Conservation (phyloP, 2,113 vertebrate genomes). For the Candoia aspera region DNA sequence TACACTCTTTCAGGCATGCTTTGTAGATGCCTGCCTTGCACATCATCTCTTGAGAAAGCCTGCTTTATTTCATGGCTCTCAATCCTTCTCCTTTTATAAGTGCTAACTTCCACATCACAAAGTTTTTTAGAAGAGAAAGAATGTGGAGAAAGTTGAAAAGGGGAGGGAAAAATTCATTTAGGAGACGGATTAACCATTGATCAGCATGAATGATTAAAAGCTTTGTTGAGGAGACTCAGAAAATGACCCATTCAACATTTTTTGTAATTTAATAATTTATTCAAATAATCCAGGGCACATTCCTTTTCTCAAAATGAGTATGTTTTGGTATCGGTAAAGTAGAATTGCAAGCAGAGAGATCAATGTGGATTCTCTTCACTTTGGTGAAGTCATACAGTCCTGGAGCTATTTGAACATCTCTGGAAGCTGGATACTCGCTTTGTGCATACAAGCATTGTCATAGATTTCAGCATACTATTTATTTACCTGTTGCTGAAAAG, state of each 20-base stretch:
- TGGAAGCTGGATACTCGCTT: background rate
- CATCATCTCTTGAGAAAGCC: constrained; percentile 81
- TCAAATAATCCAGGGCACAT: constrained; percentile 51
- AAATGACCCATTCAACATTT: constrained; percentile 57
- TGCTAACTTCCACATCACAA: constrained; percentile 82
- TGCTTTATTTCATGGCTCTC: constrained; percentile 78
- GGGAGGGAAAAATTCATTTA: constrained; percentile 72
- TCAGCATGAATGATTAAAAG: constrained; percentile 76
- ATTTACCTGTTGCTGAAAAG: constrained; percentile 8
- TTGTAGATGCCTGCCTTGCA: constrained; percentile 74
- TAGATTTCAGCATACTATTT: background rate
- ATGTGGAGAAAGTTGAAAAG: background rate
- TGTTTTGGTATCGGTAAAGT: background rate
- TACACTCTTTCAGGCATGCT: constrained; percentile 70
- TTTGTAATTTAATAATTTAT: constrained; percentile 55
- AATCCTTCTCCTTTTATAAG: constrained; percentile 75
- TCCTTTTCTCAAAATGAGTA: constrained; percentile 10
- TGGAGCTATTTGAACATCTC: fast-evolving
- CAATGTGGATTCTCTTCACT: background rate
- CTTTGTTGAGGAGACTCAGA: constrained; percentile 51
- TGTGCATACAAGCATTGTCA: background rate
- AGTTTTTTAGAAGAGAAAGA: constrained; percentile 55
- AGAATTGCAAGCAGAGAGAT: background rate
- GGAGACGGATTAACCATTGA: constrained; percentile 79
- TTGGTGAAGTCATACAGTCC: constrained; percentile 21